Percentiles rank a stretch among this genome's conserved stretches.
These are phyloP conservation scores for Gymnothorax javanicus DNA, from an alignment of 2,797 vertebrate genomes.

Conservation along the genomic window DNA sequence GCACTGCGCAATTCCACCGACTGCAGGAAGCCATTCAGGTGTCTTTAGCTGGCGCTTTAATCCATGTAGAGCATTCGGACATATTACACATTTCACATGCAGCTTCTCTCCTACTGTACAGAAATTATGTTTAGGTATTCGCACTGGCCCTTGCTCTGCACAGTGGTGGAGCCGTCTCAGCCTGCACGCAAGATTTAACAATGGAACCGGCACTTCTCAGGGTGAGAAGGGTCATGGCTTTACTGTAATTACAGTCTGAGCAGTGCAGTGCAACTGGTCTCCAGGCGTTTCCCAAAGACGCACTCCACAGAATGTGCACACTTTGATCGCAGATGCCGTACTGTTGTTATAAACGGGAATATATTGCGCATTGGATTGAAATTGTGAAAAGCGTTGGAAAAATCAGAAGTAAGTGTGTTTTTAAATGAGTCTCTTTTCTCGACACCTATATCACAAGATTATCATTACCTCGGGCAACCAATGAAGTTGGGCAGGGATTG, in stretches of 20 bases:
- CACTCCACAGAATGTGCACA: not conserved
- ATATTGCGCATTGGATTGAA: not conserved
- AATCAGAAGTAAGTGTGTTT: not conserved
- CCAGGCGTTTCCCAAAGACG: not conserved
- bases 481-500: no score
- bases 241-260: not conserved
- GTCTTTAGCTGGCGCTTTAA: no score
- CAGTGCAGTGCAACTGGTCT: not conserved
- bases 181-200: not conserved
- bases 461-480: no score
- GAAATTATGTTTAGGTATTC: no score
- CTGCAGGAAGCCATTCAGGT: no score
- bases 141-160: no score
- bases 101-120: no score
- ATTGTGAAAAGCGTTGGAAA: not conserved
- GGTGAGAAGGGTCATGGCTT: not conserved
- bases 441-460: not conserved
- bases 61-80: no score
- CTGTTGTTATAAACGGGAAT: not conserved
- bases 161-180: not conserved
- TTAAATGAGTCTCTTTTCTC: not conserved
- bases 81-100: no score
- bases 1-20: no score
- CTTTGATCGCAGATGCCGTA: not conserved
- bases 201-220: not conserved